A percentile compares a stretch with the other conserved stretches of the same genome.
phyloP scores from a whole-genome alignment of 2,888 invertebrate genomes.

The Zaprionus lineosus region DNA sequence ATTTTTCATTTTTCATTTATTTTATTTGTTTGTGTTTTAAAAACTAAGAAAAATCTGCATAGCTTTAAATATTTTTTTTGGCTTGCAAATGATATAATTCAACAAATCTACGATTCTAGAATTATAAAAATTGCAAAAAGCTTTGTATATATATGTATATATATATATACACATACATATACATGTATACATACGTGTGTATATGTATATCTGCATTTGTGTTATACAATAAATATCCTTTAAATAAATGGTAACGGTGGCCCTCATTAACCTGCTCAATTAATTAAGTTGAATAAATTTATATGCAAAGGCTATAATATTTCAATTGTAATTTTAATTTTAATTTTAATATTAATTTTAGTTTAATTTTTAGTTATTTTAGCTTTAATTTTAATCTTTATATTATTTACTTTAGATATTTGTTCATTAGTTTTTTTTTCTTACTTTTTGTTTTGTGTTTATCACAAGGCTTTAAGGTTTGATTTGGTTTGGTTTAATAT shows the following conservation, averaged over 20 bases:
- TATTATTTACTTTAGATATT: constrained; percentile 23
- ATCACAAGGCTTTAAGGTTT: constrained; percentile 66
- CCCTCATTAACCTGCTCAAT: constrained; percentile 71
- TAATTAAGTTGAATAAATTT: constrained; percentile 54
- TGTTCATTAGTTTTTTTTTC: constrained; percentile 6
- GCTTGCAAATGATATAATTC: constrained; percentile 28
- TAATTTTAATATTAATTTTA: background rate
- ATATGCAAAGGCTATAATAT: constrained; percentile 53
- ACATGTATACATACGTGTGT: constrained; percentile 33
- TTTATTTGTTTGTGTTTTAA: constrained; percentile 4
- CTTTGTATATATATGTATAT: constrained; percentile 36
- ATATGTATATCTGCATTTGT: constrained; percentile 10
- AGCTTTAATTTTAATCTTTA: constrained; percentile 11
- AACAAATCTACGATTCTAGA: constrained; percentile 38
- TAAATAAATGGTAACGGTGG: constrained; percentile 63
- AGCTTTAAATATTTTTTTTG: constrained; percentile 17
- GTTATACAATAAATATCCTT: constrained; percentile 47
- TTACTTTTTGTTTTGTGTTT: constrained; percentile 37
- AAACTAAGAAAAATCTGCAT: constrained; percentile 20
- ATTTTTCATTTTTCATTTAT: constrained; percentile 8
- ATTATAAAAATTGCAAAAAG: constrained; percentile 55
- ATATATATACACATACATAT: constrained; percentile 5
- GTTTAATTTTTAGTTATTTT: background rate
- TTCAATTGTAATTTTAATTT: constrained; percentile 11
- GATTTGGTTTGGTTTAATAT: constrained; percentile 35